phyloP scores from a whole-genome alignment of 2,797 vertebrate species.

The Euphonia xanthogaster region DNA sequence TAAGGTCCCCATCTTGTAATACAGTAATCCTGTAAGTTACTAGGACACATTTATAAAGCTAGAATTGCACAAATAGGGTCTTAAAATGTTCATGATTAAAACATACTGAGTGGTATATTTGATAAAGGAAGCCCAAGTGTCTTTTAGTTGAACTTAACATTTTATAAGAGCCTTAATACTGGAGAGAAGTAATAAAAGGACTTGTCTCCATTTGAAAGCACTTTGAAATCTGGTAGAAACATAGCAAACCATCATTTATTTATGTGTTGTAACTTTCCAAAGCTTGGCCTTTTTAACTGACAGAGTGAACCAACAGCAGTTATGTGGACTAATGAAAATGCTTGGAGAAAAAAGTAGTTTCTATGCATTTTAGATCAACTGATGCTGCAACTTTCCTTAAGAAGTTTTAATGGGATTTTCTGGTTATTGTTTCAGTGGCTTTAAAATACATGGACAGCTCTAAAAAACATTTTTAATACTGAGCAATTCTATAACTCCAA shows the following conservation, averaged over 20 bases:
- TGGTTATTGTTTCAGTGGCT: not conserved
- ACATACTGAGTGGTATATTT: not conserved
- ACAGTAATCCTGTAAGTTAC: not conserved
- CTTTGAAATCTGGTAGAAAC: constrained; percentile 23
- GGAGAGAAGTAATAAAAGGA: not conserved
- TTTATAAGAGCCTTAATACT: constrained; percentile 36
- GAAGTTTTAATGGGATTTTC: not conserved
- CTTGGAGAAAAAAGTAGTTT: not conserved
- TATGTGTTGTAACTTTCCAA: not conserved
- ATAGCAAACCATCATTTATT: not conserved
- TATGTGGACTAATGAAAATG: not conserved
- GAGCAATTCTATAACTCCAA: not conserved
- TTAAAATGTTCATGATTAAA: not conserved
- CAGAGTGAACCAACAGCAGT: not conserved
- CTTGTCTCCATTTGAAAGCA: constrained; percentile 35
- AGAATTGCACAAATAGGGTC: not conserved
- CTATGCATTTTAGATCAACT: not conserved
- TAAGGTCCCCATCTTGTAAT: not conserved
- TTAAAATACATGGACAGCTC: not conserved
- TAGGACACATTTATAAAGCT: not conserved
- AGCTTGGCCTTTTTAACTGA: not conserved
- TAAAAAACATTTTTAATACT: not conserved
- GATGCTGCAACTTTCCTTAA: not conserved
- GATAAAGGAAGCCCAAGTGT: constrained; percentile 4
- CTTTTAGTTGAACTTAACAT: not conserved